phyloP scores from a whole-genome alignment of 2,113 vertebrate genomes.

The Falcunculus frontatus region DNA sequence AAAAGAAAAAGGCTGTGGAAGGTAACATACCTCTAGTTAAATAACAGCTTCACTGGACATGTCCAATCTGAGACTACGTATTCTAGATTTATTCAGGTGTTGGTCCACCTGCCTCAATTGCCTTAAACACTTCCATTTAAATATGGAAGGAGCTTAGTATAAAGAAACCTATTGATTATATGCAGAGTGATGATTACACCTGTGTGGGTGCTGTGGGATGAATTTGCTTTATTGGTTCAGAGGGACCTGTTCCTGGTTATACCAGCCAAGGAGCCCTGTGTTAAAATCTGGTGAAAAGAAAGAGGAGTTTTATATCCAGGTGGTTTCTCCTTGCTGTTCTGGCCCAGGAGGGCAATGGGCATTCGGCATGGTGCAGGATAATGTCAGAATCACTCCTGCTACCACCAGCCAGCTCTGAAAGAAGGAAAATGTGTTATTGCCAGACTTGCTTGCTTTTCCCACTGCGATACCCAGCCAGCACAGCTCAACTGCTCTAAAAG shows the following conservation, averaged over 20 bases:
- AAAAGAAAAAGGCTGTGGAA: not conserved
- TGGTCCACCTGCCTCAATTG: not conserved
- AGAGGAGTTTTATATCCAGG: not conserved
- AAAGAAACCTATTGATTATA: not conserved
- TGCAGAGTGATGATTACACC: not conserved
- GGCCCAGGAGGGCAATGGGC: not conserved
- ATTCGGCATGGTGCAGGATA: rapidly evolving
- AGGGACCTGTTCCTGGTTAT: not conserved
- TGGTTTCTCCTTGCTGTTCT: not conserved
- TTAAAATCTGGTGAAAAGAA: not conserved
- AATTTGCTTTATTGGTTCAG: not conserved
- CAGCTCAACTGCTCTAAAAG: not conserved
- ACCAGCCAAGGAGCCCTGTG: not conserved
- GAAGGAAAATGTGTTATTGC: not conserved
- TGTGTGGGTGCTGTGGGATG: not conserved
- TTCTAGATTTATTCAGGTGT: not conserved
- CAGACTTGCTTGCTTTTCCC: not conserved
- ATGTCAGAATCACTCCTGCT: not conserved
- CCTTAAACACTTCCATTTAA: not conserved
- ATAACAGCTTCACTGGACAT: not conserved
- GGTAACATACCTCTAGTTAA: not conserved
- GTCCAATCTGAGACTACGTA: not conserved
- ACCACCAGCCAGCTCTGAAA: not conserved
- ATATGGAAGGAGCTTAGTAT: not conserved
- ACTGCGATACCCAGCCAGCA: not conserved